A percentile compares a stretch with the other conserved stretches of the same genome.
Conservation (phyloP, 2,888 invertebrate species). For the Agriopis marginaria region DNA sequence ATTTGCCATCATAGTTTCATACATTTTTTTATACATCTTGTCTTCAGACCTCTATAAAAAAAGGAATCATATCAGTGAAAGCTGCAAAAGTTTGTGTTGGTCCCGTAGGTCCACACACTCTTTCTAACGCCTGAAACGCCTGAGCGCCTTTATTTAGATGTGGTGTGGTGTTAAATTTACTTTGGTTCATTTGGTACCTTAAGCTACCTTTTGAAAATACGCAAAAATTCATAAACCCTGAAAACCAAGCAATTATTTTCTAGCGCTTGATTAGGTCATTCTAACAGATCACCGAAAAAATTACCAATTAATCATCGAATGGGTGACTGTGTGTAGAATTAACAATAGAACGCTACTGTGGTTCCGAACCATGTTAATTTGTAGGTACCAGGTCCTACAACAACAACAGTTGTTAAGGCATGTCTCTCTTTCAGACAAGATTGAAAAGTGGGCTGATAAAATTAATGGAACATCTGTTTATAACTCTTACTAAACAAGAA, state of each 20-base stretch:
- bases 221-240: background rate
- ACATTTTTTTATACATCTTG: conserved; percentile 95
- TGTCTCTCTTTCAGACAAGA: no score
- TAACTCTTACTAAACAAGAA: no score
- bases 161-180: background rate
- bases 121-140: background rate
- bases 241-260: background rate
- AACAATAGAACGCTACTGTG: background rate
- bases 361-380: no score
- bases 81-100: background rate
- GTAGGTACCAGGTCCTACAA: no score
- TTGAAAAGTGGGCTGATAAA: no score
- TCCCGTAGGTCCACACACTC: background rate
- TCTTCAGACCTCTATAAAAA: conserved; percentile 89
- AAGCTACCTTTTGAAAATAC: background rate
- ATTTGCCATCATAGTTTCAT: conserved; percentile 94
- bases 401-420: no score
- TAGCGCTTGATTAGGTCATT: background rate
- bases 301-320: background rate
- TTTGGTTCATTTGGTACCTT: background rate
- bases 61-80: background rate
- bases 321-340: background rate
- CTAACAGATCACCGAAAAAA: background rate
- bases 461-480: no score
- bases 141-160: background rate